Percentiles rank a stretch among this genome's conserved stretches.
Conservation (phyloP, 2,888 invertebrate species). For the Pemphredon lugubris region DNA sequence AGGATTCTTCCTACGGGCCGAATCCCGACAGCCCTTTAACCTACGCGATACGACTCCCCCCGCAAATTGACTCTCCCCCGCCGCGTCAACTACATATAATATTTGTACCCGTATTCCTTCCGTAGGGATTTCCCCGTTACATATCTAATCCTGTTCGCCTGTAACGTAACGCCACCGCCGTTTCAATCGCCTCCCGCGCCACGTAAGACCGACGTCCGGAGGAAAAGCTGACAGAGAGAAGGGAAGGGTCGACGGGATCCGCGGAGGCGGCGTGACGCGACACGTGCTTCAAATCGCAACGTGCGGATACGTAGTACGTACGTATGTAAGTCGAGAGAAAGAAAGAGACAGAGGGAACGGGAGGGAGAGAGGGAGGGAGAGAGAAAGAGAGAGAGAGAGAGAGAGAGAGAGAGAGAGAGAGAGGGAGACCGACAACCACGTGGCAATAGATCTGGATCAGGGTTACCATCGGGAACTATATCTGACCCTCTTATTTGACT, state of each 20-base stretch:
- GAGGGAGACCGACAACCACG: constrained; percentile 69
- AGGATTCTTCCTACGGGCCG: too few relatives aligned
- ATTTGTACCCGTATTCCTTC: too few relatives aligned
- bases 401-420: background rate
- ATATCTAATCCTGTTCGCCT: background rate
- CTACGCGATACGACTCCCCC: too few relatives aligned
- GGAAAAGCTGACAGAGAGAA: background rate
- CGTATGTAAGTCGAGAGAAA: background rate
- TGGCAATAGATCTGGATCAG: constrained; percentile 80
- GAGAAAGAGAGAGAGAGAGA: too few relatives aligned
- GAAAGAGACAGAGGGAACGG: too few relatives aligned
- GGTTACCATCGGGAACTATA: constrained; percentile 78
- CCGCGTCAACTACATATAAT: too few relatives aligned
- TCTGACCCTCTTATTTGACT: constrained; percentile 80
- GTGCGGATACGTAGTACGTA: constrained; percentile 10
- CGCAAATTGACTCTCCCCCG: too few relatives aligned
- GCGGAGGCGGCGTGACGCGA: background rate
- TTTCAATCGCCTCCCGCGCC: too few relatives aligned
- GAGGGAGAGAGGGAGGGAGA: too few relatives aligned
- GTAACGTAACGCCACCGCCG: background rate
- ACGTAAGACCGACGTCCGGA: too few relatives aligned
- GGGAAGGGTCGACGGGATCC: background rate
- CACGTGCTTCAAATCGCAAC: constrained; percentile 44
- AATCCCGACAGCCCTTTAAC: too few relatives aligned
- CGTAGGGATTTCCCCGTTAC: background rate